Evolutionary conservation across 2,888 invertebrate genomes (phyloP).

Genomic region (Agrotis clavis): DNA sequence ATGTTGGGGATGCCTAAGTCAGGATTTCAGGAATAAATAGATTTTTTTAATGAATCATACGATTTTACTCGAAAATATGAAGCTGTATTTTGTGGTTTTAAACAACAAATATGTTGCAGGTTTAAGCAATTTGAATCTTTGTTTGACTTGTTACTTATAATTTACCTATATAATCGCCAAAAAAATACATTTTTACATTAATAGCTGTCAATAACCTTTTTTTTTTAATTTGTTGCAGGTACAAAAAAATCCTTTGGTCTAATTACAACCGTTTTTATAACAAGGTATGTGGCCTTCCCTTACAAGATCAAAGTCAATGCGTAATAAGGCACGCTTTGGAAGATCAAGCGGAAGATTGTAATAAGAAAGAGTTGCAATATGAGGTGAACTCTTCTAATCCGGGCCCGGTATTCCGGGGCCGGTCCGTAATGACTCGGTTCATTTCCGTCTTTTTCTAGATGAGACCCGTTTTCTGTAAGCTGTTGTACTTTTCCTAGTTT

Average conservation of each 20-base stretch:
- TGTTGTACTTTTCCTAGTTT: conserved; percentile 9
- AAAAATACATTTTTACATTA: too few species aligned
- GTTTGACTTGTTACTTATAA: too few species aligned
- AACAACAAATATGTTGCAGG: too few species aligned
- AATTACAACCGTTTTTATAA: neutral
- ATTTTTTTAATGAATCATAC: too few species aligned
- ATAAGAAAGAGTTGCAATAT: conserved; percentile 44
- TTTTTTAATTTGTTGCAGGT: conserved; percentile 41
- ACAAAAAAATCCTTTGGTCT: neutral
- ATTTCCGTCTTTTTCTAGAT: conserved; percentile 52
- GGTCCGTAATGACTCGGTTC: conserved; percentile 49
- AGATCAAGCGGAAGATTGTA: conserved; percentile 46
- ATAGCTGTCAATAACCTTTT: conserved; percentile 3
- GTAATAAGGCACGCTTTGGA: conserved; percentile 24
- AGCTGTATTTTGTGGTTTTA: too few species aligned
- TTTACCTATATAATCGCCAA: too few species aligned
- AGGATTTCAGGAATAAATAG: too few species aligned
- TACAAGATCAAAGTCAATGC: conserved; percentile 15
- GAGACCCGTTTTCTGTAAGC: conserved; percentile 33
- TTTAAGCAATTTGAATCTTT: too few species aligned
- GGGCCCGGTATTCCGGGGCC: conserved; percentile 19
- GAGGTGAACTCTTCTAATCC: conserved; percentile 42
- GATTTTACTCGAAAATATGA: too few species aligned
- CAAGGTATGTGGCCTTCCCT: conserved; percentile 29
- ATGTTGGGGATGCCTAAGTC: too few species aligned